A percentile compares a stretch with the other conserved stretches of the same genome.
These are phyloP conservation scores for Miniopterus natalensis DNA, from an alignment of 2,113 vertebrate species.

Conservation along the genomic window DNA sequence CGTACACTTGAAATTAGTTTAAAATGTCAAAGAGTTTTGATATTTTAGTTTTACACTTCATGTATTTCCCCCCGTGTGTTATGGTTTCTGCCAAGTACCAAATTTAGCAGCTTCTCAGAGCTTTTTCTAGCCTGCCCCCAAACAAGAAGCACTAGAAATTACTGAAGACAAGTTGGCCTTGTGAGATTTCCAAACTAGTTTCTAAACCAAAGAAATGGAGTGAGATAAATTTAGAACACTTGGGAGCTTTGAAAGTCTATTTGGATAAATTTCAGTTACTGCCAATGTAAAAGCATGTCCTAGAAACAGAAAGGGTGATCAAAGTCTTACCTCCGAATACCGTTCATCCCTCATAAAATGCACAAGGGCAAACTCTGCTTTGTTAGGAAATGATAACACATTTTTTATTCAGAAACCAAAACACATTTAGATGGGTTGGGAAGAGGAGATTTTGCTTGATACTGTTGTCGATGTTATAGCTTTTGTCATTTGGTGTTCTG, in stretches of 20 bases:
- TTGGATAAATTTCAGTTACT: constrained; percentile 71
- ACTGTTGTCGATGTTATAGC: constrained; percentile 13
- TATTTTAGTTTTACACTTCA: constrained; percentile 81
- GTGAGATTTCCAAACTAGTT: constrained; percentile 84
- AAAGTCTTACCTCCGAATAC: constrained; percentile 50
- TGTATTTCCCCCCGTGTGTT: constrained; percentile 70
- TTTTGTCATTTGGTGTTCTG: background rate
- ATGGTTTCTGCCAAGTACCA: constrained; percentile 77
- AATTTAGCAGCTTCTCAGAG: constrained; percentile 78
- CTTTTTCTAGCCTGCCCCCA: constrained; percentile 81
- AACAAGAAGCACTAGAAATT: constrained; percentile 84
- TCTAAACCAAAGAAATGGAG: constrained; percentile 81
- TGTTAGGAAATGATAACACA: constrained; percentile 39
- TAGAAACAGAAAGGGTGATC: constrained; percentile 69
- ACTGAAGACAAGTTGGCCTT: constrained; percentile 82
- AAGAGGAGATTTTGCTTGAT: constrained; percentile 2
- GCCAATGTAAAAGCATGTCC: constrained; percentile 29
- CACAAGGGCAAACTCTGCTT: constrained; percentile 31
- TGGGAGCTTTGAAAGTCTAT: constrained; percentile 78
- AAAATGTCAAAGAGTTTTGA: constrained; percentile 80
- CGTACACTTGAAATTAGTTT: constrained; percentile 72
- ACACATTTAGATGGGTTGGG: background rate
- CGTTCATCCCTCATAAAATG: background rate
- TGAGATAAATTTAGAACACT: constrained; percentile 84
- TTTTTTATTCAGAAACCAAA: constrained; percentile 53